Percentiles rank a stretch among this genome's conserved stretches.
phyloP scores from a whole-genome alignment of 2,888 invertebrate genomes.

The Tinea trinotella region DNA sequence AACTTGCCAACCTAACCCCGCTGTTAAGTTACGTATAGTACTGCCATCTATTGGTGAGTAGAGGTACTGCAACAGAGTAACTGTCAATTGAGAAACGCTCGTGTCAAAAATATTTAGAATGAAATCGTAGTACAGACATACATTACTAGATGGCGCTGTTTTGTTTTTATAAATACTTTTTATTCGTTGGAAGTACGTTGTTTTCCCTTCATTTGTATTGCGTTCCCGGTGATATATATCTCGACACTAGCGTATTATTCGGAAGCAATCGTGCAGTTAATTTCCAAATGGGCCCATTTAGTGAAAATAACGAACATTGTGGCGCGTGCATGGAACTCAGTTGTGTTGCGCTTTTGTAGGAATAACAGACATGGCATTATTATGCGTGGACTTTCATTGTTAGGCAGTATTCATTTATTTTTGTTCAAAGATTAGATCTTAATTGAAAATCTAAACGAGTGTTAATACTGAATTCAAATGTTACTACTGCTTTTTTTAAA shows the following conservation, averaged over 20 bases:
- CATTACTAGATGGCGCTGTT: constrained; percentile 38
- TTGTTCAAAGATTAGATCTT: not conserved
- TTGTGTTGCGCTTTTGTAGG: constrained; percentile 26
- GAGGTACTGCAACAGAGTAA: too few relatives aligned
- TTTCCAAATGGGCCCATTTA: constrained; percentile 63
- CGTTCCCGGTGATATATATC: constrained; percentile 38
- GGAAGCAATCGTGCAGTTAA: constrained; percentile 63
- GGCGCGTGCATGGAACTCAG: constrained; percentile 30
- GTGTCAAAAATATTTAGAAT: too few relatives aligned
- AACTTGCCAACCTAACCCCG: too few relatives aligned
- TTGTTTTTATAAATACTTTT: not conserved
- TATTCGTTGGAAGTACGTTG: not conserved
- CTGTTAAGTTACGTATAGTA: not conserved
- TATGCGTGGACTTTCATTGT: constrained; percentile 28
- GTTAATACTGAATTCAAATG: too few relatives aligned
- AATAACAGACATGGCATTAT: constrained; percentile 25
- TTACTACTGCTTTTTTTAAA: too few relatives aligned
- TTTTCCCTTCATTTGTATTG: constrained; percentile 32
- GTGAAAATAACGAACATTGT: constrained; percentile 49
- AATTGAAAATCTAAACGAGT: not conserved
- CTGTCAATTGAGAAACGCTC: too few relatives aligned
- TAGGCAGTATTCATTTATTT: constrained; percentile 21
- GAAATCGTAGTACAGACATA: constrained; percentile 30
- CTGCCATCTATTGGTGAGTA: constrained; percentile 32
- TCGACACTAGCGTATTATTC: constrained; percentile 47